Conservation (phyloP, 2,888 invertebrate species). For the Synergus itoensis region DNA sequence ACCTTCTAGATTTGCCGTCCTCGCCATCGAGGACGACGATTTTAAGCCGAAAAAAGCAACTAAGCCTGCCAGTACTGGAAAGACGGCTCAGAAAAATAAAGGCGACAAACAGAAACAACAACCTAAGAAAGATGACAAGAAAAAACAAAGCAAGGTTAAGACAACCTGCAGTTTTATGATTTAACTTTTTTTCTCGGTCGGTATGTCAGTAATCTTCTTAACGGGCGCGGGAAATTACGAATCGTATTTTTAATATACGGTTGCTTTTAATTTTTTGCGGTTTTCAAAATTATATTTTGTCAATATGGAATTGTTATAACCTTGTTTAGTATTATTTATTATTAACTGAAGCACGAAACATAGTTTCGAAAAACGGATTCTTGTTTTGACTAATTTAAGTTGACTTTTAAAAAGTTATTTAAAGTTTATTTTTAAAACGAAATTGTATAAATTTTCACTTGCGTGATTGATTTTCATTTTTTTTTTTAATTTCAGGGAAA, state of each 20-base stretch:
- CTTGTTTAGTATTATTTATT: not conserved
- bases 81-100: slow-evolving; percentile 70
- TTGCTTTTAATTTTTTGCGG: not conserved
- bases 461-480: slow-evolving; percentile 4
- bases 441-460: too few species aligned
- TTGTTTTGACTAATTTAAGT: too few species aligned
- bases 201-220: slow-evolving; percentile 31
- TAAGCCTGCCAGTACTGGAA: slow-evolving; percentile 66
- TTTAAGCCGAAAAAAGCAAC: slow-evolving; percentile 78
- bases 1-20: slow-evolving; percentile 86
- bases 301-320: not conserved
- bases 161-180: slow-evolving; percentile 38
- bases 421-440: too few species aligned
- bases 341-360: not conserved
- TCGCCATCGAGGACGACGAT: slow-evolving; percentile 87
- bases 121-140: slow-evolving; percentile 70
- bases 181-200: slow-evolving; percentile 5
- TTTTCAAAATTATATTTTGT: not conserved
- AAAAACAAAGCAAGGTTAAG: slow-evolving; percentile 71
- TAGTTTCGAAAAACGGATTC: too few species aligned
- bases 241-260: not conserved
- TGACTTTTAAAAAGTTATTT: too few species aligned
- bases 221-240: slow-evolving; percentile 46
- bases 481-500: slow-evolving; percentile 69
- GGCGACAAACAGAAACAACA: slow-evolving; percentile 65